Percentiles rank a stretch among this genome's conserved stretches.
These are phyloP conservation scores for Ceriagrion tenellum DNA, from an alignment of 2,888 invertebrate genomes.

Conservation along the genomic window DNA sequence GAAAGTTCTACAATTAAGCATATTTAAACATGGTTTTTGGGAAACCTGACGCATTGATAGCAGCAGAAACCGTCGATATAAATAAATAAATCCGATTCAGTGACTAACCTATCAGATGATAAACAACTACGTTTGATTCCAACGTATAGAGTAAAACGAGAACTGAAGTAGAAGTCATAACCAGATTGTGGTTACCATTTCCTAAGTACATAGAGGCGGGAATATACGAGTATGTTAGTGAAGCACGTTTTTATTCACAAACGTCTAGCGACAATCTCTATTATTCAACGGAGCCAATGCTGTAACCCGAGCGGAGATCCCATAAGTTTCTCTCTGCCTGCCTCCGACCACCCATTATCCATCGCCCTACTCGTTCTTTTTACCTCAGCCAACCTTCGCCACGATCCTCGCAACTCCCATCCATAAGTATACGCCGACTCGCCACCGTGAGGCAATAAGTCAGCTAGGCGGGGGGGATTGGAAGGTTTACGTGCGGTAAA, in stretches of 20 bases:
- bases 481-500: background rate
- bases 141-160: too few species aligned
- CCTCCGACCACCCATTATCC: background rate
- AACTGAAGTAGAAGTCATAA: background rate
- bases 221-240: background rate
- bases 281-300: background rate
- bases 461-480: background rate
- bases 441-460: background rate
- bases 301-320: background rate
- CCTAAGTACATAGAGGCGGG: background rate
- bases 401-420: background rate
- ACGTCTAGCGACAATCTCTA: background rate
- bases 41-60: too few species aligned
- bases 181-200: background rate
- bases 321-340: background rate
- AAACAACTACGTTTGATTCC: too few species aligned
- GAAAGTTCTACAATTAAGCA: too few species aligned
- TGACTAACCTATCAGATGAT: too few species aligned
- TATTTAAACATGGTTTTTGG: too few species aligned
- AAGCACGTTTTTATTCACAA: background rate
- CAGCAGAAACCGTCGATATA: too few species aligned
- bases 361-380: background rate
- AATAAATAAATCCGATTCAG: too few species aligned
- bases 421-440: conserved; percentile 27
- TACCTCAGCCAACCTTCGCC: background rate